A percentile compares a stretch with the other conserved stretches of the same genome.
Conservation (phyloP, 2,888 invertebrate genomes). For the Nesidiocoris tenuis region DNA sequence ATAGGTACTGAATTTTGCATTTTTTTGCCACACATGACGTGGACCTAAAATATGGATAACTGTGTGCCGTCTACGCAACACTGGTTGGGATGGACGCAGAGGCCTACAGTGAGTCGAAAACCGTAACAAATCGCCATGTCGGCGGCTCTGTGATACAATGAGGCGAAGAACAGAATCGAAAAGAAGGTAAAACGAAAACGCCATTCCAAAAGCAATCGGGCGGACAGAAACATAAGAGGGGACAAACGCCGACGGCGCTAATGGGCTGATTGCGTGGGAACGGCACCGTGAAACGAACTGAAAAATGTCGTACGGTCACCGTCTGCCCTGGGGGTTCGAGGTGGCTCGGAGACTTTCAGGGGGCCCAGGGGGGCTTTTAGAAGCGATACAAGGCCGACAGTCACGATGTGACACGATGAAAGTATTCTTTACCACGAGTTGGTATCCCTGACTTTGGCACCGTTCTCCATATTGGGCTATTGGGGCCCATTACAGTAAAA, state of each 20-base stretch:
- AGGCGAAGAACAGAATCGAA: not conserved
- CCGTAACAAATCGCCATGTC: not conserved
- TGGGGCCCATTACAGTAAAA: not conserved
- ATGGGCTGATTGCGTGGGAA: conserved; percentile 41
- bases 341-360: too few species aligned
- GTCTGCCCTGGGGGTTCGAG: too few species aligned
- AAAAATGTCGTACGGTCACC: not conserved
- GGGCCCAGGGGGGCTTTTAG: not conserved
- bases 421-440: too few species aligned
- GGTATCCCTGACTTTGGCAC: too few species aligned
- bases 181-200: too few species aligned
- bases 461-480: not conserved
- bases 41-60: too few species aligned
- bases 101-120: not conserved
- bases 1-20: too few species aligned
- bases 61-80: too few species aligned
- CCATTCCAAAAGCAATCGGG: not conserved
- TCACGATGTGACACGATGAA: too few species aligned
- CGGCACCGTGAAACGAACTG: not conserved
- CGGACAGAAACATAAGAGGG: not conserved
- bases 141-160: not conserved
- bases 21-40: too few species aligned
- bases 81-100: conserved; percentile 1
- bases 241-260: conserved; percentile 14
- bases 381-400: not conserved